Percentiles rank a stretch among this genome's conserved stretches.
phyloP scores from a whole-genome alignment of 2,113 vertebrate species.

The Pristiophorus japonicus region DNA sequence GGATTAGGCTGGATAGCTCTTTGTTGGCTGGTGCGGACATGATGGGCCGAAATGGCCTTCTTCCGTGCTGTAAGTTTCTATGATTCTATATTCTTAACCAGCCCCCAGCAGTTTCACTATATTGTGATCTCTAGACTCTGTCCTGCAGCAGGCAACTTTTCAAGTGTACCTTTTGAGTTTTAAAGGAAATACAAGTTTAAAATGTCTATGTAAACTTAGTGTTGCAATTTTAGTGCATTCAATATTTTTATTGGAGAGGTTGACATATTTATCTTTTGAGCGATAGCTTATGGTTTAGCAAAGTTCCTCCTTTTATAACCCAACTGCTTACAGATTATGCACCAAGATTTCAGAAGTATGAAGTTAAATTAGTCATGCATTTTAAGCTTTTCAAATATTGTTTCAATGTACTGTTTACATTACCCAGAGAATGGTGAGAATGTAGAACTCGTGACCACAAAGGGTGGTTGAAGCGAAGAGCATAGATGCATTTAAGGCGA shows the following conservation, averaged over 20 bases:
- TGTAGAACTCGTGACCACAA: too few species aligned
- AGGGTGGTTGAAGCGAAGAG: too few species aligned
- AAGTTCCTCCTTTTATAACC: neutral
- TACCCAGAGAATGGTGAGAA: too few species aligned
- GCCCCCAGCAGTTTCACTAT: neutral
- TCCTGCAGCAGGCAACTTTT: neutral
- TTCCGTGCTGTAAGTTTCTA: too few species aligned
- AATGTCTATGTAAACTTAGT: neutral
- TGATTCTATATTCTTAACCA: neutral
- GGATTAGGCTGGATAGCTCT: too few species aligned
- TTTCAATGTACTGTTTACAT: neutral
- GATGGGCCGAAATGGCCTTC: too few species aligned
- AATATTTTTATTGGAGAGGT: neutral
- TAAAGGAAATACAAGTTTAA: neutral
- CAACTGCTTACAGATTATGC: too few species aligned
- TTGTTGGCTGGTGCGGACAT: too few species aligned
- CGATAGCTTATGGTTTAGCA: neutral
- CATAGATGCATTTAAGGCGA: too few species aligned
- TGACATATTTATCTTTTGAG: neutral
- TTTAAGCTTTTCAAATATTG: neutral
- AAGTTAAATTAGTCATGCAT: too few species aligned
- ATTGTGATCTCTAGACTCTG: neutral
- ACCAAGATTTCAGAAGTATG: too few species aligned
- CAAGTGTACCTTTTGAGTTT: too few species aligned
- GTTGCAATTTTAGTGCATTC: neutral